A percentile compares a stretch with the other conserved stretches of the same genome.
Evolutionary conservation across 30 jellyfish, hydroid and myxozoan genomes (phyloP).

Genomic region (Sanderia malayensis): DNA sequence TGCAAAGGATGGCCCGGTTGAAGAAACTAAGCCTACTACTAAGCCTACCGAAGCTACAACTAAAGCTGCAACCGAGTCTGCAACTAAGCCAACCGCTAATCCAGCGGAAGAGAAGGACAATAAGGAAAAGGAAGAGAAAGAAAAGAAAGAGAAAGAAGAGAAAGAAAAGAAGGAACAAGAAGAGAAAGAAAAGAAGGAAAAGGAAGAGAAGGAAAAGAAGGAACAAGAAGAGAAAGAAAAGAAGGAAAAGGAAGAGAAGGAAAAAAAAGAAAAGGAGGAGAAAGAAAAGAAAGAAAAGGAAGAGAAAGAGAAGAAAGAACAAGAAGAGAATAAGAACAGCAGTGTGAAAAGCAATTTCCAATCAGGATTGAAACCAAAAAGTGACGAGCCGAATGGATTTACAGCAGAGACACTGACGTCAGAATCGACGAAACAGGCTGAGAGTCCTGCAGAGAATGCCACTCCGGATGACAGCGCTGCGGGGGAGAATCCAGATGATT

Average conservation of each 20-base stretch:
- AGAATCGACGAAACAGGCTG: conserved; percentile 29
- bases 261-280: background rate
- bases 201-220: background rate
- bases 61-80: background rate
- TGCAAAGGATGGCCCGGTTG: too few species aligned
- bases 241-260: conserved; percentile 14
- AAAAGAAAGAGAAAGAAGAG: background rate
- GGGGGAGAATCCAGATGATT: conserved; percentile 17
- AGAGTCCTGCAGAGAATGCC: conserved; percentile 14
- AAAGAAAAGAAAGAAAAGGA: background rate
- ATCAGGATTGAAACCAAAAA: conserved; percentile 3
- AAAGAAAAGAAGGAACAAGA: background rate
- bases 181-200: conserved; percentile 6
- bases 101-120: background rate
- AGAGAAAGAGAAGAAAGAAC: conserved; percentile 1
- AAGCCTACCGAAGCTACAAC: background rate
- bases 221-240: conserved; percentile 2
- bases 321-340: background rate
- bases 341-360: background rate
- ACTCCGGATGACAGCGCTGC: conserved; percentile 9
- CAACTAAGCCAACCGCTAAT: background rate
- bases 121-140: background rate
- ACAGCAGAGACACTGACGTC: conserved; percentile 59
- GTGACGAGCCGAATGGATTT: conserved; percentile 10
- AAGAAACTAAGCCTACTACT: background rate